phyloP scores from a whole-genome alignment of 2,888 invertebrate species.

The Drosophila mimica region DNA sequence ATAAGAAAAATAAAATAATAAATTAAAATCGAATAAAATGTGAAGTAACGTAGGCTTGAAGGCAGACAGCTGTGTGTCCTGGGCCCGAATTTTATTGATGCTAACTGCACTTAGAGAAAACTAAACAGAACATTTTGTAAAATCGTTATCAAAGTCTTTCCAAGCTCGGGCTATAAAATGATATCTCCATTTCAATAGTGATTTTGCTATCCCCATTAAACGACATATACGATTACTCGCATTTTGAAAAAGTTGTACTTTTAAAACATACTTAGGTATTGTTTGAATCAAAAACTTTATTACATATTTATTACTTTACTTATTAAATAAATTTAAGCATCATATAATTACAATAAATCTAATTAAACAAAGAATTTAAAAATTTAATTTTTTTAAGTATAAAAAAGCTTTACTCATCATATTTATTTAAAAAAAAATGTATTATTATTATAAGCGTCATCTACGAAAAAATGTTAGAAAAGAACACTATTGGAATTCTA shows the following conservation, averaged over 20 bases:
- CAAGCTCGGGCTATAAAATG: not conserved
- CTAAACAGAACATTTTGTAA: not conserved
- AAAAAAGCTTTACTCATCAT: not conserved
- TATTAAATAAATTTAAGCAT: not conserved
- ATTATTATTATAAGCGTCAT: not conserved
- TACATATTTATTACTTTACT: not conserved
- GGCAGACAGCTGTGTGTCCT: conserved; percentile 19
- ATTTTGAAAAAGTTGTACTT: not conserved
- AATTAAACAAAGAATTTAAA: not conserved
- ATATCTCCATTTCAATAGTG: not conserved
- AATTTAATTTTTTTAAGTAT: not conserved
- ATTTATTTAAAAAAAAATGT: too few species aligned
- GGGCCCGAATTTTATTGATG: conserved; percentile 25
- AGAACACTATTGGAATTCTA: not conserved
- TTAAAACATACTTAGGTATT: not conserved
- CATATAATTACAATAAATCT: not conserved
- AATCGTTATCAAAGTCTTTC: not conserved
- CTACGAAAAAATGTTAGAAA: not conserved
- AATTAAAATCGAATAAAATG: conserved; percentile 61
- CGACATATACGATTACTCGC: not conserved
- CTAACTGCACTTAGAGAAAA: conserved; percentile 2
- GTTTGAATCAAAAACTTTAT: not conserved
- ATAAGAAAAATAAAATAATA: conserved; percentile 31
- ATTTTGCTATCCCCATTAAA: not conserved
- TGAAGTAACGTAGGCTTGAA: conserved; percentile 27